A percentile compares a stretch with the other conserved stretches of the same genome.
These are phyloP conservation scores for Drosophila funebris DNA, from an alignment of 1,140 invertebrate genomes.

Conservation along the genomic window DNA sequence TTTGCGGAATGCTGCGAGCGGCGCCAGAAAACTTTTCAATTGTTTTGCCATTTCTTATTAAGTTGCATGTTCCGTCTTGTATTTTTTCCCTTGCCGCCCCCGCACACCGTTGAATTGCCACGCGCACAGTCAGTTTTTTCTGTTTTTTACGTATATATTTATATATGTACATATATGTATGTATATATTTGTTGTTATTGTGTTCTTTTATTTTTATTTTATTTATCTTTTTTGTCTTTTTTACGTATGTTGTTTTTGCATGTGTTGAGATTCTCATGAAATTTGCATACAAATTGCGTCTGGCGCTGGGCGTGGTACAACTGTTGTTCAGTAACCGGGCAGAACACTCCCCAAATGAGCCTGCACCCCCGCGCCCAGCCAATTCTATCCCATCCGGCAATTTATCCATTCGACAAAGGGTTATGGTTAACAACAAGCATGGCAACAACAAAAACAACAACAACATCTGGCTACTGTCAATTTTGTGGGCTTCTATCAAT, in stretches of 20 bases:
- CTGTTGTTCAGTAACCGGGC: slow-evolving; percentile 22
- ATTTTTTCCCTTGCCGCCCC: slow-evolving; percentile 23
- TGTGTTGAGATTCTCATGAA: slow-evolving; percentile 82
- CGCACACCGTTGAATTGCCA: slow-evolving; percentile 1
- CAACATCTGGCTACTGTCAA: slow-evolving; percentile 35
- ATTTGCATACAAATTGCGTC: slow-evolving; percentile 83
- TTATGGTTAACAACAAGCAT: slow-evolving; percentile 2
- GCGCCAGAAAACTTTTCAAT: slow-evolving; percentile 45
- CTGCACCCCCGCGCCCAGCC: neutral
- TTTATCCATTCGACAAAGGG: slow-evolving; percentile 30
- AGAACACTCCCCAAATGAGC: neutral
- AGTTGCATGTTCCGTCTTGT: slow-evolving; percentile 36
- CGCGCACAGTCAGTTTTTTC: slow-evolving; percentile 46
- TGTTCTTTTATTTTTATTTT: slow-evolving; percentile 13
- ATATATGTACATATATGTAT: neutral
- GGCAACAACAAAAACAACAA: slow-evolving; percentile 8
- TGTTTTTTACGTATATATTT: slow-evolving; percentile 2
- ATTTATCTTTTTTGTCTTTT: slow-evolving; percentile 13
- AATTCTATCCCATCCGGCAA: neutral
- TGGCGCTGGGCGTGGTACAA: slow-evolving; percentile 63
- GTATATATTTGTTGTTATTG: slow-evolving; percentile 38
- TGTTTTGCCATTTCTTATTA: slow-evolving; percentile 62
- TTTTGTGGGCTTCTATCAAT: slow-evolving; percentile 43
- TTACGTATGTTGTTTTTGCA: slow-evolving; percentile 59
- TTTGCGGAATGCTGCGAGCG: slow-evolving; percentile 17